Evolutionary conservation across 2,888 invertebrate genomes (phyloP).

Genomic region (Pseudoips prasinana): DNA sequence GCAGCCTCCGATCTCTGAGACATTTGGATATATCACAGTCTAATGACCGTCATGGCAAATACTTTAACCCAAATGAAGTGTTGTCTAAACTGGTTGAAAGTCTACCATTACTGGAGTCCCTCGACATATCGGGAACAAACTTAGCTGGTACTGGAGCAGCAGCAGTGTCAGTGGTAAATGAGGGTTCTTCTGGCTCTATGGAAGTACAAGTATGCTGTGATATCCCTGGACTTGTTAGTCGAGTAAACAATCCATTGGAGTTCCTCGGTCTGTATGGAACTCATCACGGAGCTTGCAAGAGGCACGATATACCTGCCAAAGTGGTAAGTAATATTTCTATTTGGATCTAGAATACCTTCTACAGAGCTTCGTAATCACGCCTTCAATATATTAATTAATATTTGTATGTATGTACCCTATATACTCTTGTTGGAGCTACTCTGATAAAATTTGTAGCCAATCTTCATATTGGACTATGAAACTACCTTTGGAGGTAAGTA

Average conservation of each 20-base stretch:
- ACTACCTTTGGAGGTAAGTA: no score
- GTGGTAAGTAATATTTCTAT: conserved; percentile 80
- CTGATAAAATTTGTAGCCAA: no score
- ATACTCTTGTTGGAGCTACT: no score
- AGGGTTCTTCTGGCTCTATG: conserved; percentile 30
- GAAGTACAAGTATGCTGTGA: conserved; percentile 81
- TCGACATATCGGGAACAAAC: conserved; percentile 98
- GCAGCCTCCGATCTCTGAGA: conserved; percentile 79
- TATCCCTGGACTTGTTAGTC: conserved; percentile 92
- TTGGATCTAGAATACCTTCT: no score
- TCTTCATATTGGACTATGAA: no score
- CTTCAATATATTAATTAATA: no score
- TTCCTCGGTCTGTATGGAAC: conserved; percentile 97
- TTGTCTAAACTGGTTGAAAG: conserved; percentile 87
- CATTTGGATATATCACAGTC: conserved; percentile 93
- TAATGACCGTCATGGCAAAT: conserved; percentile 87
- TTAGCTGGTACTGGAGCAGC: conserved; percentile 93
- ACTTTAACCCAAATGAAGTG: conserved; percentile 87
- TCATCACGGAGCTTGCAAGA: conserved; percentile 92
- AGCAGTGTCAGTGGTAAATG: conserved; percentile 51
- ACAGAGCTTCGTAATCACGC: no score
- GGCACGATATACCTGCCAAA: conserved; percentile 95
- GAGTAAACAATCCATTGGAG: conserved; percentile 89
- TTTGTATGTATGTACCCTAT: no score
- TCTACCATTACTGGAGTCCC: conserved; percentile 88